Conservation (phyloP, 2,888 invertebrate species). For the Polietes domitor region DNA sequence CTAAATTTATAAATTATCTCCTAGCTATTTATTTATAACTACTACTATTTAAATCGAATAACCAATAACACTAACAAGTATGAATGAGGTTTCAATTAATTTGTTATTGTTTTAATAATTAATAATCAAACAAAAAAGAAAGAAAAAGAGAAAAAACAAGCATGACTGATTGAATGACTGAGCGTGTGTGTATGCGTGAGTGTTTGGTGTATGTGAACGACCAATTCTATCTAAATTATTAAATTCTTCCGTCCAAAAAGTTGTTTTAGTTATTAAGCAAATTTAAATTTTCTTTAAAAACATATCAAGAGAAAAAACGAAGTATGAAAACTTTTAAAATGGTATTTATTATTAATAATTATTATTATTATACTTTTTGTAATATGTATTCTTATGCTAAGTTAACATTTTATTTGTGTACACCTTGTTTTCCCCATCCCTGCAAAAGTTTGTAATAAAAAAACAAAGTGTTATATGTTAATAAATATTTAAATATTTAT, state of each 20-base stretch:
- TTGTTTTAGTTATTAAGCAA: constrained; percentile 23
- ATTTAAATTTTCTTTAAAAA: constrained; percentile 30
- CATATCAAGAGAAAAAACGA: constrained; percentile 36
- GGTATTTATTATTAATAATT: constrained; percentile 9
- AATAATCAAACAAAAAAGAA: background rate
- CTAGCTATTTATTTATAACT: no score
- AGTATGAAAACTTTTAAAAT: background rate
- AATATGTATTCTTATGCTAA: constrained; percentile 36
- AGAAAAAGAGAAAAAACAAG: background rate
- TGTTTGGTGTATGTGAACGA: constrained; percentile 5
- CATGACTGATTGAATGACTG: constrained; percentile 16
- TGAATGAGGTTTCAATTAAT: background rate
- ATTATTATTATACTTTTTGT: constrained; percentile 27
- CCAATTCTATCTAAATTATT: constrained; percentile 44
- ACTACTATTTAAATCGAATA: background rate
- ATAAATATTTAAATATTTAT: constrained; percentile 36
- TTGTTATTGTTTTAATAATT: background rate
- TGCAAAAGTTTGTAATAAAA: constrained; percentile 39
- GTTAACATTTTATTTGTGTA: constrained; percentile 37
- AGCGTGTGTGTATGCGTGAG: constrained; percentile 26
- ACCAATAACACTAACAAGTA: background rate
- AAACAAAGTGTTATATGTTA: constrained; percentile 32
- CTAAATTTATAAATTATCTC: background rate
- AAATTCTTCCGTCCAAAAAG: constrained; percentile 9
- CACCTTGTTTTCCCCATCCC: constrained; percentile 24